Conservation (phyloP, 2,797 vertebrate species). For the Cyclopterus lumpus region DNA sequence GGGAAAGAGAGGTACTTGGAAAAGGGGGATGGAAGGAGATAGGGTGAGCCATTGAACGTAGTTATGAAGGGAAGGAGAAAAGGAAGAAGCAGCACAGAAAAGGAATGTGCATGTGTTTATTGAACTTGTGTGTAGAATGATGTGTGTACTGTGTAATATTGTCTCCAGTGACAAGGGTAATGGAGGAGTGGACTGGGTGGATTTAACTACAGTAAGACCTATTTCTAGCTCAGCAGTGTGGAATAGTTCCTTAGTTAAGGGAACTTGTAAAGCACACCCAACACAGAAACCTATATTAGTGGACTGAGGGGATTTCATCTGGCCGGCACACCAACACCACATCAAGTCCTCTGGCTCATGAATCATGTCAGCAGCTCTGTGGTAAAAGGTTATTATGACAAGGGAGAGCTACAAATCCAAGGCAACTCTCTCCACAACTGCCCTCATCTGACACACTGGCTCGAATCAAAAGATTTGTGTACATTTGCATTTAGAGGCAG, state of each 20-base stretch:
- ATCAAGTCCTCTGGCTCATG: conserved; percentile 70
- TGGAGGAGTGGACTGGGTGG: conserved; percentile 54
- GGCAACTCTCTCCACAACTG: conserved; percentile 52
- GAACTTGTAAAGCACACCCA: conserved; percentile 66
- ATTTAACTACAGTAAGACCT: conserved; percentile 75
- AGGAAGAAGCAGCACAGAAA: conserved; percentile 21
- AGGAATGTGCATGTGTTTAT: conserved; percentile 61
- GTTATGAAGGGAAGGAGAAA: conserved; percentile 47
- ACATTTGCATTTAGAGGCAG: conserved; percentile 51
- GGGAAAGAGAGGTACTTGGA: conserved; percentile 70
- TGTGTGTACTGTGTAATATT: conserved; percentile 55
- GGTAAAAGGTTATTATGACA: conserved; percentile 69
- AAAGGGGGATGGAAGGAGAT: conserved; percentile 35
- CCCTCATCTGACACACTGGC: conserved; percentile 41
- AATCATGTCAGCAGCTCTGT: conserved; percentile 73
- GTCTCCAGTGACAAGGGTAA: conserved; percentile 56
- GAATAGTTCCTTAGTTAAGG: conserved; percentile 74
- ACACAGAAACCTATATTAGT: conserved; percentile 76
- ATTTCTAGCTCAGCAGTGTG: conserved; percentile 69
- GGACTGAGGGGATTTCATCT: conserved; percentile 76
- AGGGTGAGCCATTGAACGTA: conserved; percentile 24
- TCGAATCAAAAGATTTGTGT: conserved; percentile 19
- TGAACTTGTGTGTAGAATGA: conserved; percentile 53
- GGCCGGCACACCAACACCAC: conserved; percentile 65
- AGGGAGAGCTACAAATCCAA: conserved; percentile 59